Evolutionary conservation across 53 echinoderm and acorn worm genomes (phyloP), one percentile per base, ranked within the genome.

Genomic region (Zoroaster sp.): DNA sequence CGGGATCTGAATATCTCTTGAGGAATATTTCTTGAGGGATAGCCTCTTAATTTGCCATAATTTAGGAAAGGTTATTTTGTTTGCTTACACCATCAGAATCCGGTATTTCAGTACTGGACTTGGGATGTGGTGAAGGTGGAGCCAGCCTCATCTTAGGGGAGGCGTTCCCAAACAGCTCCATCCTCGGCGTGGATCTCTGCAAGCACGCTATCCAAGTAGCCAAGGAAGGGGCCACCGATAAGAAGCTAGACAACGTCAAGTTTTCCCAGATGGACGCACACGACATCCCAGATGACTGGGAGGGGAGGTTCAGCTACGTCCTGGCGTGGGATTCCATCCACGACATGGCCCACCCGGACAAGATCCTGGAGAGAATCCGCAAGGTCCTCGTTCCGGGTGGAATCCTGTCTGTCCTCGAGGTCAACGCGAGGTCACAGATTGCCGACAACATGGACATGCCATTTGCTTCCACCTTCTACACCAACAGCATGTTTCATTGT

Each of bases 61-160:
- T n/a, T n/a, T n/a, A n/a, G n/a, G n/a, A 12, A 43, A 15, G 5
- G n/a, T 40, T 69, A 74, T 47, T 80, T 38, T 32, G 28, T 40
- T 23, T 54, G 69, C 63, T 77, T 87, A 2, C 77, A 75, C 42
- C 35, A 39, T 21, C 87, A 98, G 98, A 98, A 37, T 70, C 96
- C 9, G 98, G 98, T 3, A 94, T 96, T 39, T 90, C 94, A 21
- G 93, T 93, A 11, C 91, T 98, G 42, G 98, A 98, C 46, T 76
- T 98, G 18, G 98, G 98, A 5, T 98, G 98, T 52, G 98, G 98
- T 10, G 94, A 96, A 79, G 98, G 95, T 65, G 94, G 98, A n/a
- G 94, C 94, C 8, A 92, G 96, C 33, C 86, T 98, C 32, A 46
- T 96, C 3, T 54, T 98, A n/a, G 98, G 89, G 45, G 74, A 96